Evolutionary conservation across 2,797 vertebrate species (phyloP).

Genomic region (Amblyraja radiata): DNA sequence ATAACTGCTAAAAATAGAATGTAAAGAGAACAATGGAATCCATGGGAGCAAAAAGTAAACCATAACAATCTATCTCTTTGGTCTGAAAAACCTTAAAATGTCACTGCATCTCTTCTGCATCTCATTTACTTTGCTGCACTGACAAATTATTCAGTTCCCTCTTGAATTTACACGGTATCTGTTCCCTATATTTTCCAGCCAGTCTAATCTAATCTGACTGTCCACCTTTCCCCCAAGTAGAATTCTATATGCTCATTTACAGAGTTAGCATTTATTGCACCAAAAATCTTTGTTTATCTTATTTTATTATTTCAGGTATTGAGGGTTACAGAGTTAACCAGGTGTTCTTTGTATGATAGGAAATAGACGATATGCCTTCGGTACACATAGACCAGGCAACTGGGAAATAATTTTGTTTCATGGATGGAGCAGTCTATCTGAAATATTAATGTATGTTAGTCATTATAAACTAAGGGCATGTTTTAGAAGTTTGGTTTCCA

Average conservation of each 20-base stretch:
- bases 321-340: neutral
- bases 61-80: neutral
- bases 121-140: neutral
- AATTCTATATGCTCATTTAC: neutral
- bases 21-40: neutral
- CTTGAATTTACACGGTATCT: neutral
- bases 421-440: neutral
- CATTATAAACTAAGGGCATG: neutral
- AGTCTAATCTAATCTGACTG: neutral
- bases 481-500: neutral
- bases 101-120: neutral
- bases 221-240: neutral
- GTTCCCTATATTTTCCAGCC: neutral
- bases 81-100: neutral
- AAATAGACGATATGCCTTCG: neutral
- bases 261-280: neutral
- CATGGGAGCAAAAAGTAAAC: neutral
- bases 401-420: neutral
- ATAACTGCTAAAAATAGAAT: neutral
- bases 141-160: neutral
- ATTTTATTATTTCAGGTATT: neutral
- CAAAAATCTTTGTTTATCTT: neutral
- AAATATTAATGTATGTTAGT: neutral
- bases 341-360: neutral
- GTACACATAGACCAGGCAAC: neutral